A percentile compares a stretch with the other conserved stretches of the same genome.
Evolutionary conservation across 2,113 vertebrate species (phyloP).

Genomic region (Silurus asotus): DNA sequence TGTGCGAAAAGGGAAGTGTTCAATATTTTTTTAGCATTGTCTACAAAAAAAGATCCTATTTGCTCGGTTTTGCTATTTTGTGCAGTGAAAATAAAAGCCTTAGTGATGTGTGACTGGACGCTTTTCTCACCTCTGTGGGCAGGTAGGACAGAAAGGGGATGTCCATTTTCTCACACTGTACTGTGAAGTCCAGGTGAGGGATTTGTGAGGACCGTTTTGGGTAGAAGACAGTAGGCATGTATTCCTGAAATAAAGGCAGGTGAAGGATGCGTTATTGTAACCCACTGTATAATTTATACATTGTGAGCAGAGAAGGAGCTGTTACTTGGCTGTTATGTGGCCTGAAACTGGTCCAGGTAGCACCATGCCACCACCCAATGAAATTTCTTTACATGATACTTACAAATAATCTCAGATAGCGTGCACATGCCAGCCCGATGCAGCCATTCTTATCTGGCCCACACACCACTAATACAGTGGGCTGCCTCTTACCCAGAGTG

Average conservation of each 20-base stretch:
- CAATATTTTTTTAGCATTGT: not conserved
- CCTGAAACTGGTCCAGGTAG: not conserved
- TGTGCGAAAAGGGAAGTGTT: not conserved
- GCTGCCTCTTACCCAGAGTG: conserved; percentile 69
- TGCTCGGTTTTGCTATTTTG: not conserved
- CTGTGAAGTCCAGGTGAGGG: conserved; percentile 74
- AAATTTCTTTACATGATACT: conserved; percentile 56
- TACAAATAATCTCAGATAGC: conserved; percentile 77
- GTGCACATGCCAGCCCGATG: conserved; percentile 77
- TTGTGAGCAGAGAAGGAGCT: not conserved
- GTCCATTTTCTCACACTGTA: conserved; percentile 84
- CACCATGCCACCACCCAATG: not conserved
- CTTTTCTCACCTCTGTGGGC: conserved; percentile 74
- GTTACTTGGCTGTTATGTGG: not conserved
- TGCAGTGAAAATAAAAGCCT: not conserved
- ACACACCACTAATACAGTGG: conserved; percentile 75
- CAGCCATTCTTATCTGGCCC: conserved; percentile 79
- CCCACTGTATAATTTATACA: not conserved
- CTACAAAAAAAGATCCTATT: not conserved
- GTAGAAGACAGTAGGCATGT: conserved; percentile 80
- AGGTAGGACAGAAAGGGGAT: conserved; percentile 83
- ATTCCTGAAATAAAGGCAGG: conserved; percentile 68
- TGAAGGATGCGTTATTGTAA: not conserved
- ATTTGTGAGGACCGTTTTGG: conserved; percentile 70
- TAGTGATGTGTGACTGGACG: not conserved